A percentile compares a stretch with the other conserved stretches of the same genome.
Conservation (phyloP, 2,797 vertebrate species). For the Hippopotamyrus pictus region DNA sequence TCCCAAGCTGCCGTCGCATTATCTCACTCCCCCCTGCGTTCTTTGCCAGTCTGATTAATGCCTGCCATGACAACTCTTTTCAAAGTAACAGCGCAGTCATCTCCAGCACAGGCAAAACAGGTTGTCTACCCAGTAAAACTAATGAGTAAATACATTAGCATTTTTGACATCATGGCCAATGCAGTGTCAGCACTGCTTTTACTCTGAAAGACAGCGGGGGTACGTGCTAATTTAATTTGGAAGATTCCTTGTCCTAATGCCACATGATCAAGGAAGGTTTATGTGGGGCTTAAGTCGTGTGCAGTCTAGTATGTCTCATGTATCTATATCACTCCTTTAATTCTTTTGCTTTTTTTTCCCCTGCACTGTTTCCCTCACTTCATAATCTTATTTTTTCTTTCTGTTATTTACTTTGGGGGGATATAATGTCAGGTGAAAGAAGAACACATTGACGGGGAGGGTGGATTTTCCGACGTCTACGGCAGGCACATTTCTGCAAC, state of each 20-base stretch:
- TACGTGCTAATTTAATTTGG: constrained; percentile 36
- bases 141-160: constrained; percentile 38
- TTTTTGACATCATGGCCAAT: constrained; percentile 27
- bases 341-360: not conserved
- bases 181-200: constrained; percentile 21
- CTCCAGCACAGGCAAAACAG: constrained; percentile 26
- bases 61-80: constrained; percentile 37
- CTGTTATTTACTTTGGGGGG: not conserved
- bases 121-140: constrained; percentile 32
- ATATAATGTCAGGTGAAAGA: not conserved
- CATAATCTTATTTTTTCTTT: not conserved
- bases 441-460: not conserved
- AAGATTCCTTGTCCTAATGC: constrained; percentile 31
- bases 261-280: not conserved
- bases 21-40: constrained; percentile 4
- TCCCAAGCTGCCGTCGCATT: constrained; percentile 34
- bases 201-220: constrained; percentile 27
- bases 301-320: not conserved
- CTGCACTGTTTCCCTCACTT: not conserved
- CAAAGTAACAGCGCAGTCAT: constrained; percentile 33
- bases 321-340: not conserved
- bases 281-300: not conserved
- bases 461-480: not conserved
- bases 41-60: constrained; percentile 43
- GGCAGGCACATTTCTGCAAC: not conserved